A percentile compares a stretch with the other conserved stretches of the same genome.
Conservation (phyloP, 2,888 invertebrate species). For the Cerastis leucographa region DNA sequence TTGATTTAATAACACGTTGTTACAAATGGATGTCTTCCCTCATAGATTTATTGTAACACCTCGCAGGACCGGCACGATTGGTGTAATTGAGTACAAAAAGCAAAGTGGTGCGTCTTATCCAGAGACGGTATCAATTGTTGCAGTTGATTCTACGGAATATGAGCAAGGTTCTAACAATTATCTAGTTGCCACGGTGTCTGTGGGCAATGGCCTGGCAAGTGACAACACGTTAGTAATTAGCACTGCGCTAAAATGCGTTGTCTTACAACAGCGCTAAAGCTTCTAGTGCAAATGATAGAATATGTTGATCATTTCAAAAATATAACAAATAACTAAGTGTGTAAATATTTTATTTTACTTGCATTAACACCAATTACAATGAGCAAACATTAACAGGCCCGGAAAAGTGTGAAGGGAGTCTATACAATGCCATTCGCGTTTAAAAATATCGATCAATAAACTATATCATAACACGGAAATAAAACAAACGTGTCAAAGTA, state of each 20-base stretch:
- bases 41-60: constrained; percentile 23
- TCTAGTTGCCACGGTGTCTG: constrained; percentile 5
- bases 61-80: constrained; percentile 19
- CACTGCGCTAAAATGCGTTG: neutral
- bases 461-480: constrained; percentile 36
- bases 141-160: constrained; percentile 10
- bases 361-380: constrained; percentile 21
- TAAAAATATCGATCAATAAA: constrained; percentile 30
- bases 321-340: neutral
- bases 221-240: constrained; percentile 31
- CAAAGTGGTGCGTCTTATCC: constrained; percentile 18
- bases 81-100: constrained; percentile 13
- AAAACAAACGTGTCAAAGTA: constrained; percentile 28
- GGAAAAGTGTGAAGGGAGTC: constrained; percentile 7
- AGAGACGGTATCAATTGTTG: constrained; percentile 27
- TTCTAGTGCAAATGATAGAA: constrained; percentile 6
- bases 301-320: constrained; percentile 6
- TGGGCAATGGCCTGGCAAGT: constrained; percentile 30
- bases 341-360: neutral
- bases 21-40: constrained; percentile 43
- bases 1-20: constrained; percentile 19
- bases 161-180: constrained; percentile 25
- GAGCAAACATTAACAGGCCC: neutral
- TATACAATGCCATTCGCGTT: constrained; percentile 28
- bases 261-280: constrained; percentile 18